Percentiles rank a stretch among this genome's conserved stretches.
phyloP scores from a whole-genome alignment of 2,888 invertebrate genomes.

The Erebia aethiops region DNA sequence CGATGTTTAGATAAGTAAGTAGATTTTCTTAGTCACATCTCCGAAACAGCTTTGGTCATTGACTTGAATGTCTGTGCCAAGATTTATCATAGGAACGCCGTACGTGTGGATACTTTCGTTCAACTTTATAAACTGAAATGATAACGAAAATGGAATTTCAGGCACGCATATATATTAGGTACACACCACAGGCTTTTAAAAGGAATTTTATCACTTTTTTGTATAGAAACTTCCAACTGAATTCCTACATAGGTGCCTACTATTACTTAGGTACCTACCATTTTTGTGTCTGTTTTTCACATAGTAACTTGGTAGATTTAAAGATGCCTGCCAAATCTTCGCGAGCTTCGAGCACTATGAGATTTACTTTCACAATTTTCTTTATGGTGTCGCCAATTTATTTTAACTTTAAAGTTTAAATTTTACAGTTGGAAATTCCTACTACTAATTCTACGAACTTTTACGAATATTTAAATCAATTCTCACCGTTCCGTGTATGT shows the following conservation, averaged over 20 bases:
- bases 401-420: no score
- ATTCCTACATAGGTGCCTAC: no score
- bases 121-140: conserved; percentile 2
- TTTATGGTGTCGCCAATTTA: no score
- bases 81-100: not conserved
- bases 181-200: not conserved
- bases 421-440: not conserved
- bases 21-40: not conserved
- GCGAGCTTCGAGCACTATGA: no score
- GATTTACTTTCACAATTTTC: no score
- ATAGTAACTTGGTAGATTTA: no score
- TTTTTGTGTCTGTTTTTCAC: not conserved
- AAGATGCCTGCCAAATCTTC: no score
- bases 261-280: not conserved
- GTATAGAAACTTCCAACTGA: not conserved
- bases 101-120: not conserved
- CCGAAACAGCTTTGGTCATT: not conserved
- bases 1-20: not conserved
- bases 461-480: not conserved
- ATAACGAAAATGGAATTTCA: not conserved
- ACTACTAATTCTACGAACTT: not conserved
- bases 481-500: conserved; percentile 11
- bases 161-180: not conserved
- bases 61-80: not conserved
- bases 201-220: not conserved